Evolutionary conservation across 1,140 invertebrate genomes (phyloP), one percentile per base, ranked within the genome.

Genomic region (Caenorhabditis latens): DNA sequence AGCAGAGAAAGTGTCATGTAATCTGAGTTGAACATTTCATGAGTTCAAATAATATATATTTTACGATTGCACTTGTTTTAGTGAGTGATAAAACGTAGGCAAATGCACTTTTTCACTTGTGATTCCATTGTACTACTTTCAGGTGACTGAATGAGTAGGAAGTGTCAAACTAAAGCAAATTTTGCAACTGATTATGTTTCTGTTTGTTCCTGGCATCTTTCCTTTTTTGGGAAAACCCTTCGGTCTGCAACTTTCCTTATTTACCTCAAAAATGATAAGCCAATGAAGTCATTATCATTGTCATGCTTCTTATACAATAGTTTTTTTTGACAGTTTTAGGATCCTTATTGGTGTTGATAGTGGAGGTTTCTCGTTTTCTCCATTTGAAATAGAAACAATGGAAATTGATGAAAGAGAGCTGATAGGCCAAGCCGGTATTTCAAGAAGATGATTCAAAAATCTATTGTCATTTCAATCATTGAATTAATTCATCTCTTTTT

Each of bases 201-300:
- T 32, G 32, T 32, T 32, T 32, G n/a, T n/a, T 61, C 0, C 63
- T 40, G 24, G 24, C 24, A 32, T 4, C 43, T 21, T 11, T 50
- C 0, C n/a, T 19, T 24, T 24, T 79, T 16, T 79, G 71, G 46
- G 71, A 24, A 79, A 79, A 79, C 71, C 43, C 71, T 21, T 50
- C 71, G 0, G 71, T 79, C 71, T 50, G 71, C 71, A 79, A 79
- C 16, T 79, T 79, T 79, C 16, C 53, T 21, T 79, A 79, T 43
- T 42, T 24, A 79, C 71, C n/a, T 79, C 9, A 46, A 46, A 13
- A 11, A 19, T 79, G 71, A 79, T 79, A 79, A 79, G 71, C 43
- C n/a, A 50, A 19, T 46, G 21, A 79, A 21, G 46, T 24, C 71
- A 79, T 79, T 79, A 79, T 50, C 21, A 50, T 79, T 21, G 24